Evolutionary conservation across 2,113 vertebrate genomes (phyloP).

Genomic region (Sphaerodactylus townsendi): DNA sequence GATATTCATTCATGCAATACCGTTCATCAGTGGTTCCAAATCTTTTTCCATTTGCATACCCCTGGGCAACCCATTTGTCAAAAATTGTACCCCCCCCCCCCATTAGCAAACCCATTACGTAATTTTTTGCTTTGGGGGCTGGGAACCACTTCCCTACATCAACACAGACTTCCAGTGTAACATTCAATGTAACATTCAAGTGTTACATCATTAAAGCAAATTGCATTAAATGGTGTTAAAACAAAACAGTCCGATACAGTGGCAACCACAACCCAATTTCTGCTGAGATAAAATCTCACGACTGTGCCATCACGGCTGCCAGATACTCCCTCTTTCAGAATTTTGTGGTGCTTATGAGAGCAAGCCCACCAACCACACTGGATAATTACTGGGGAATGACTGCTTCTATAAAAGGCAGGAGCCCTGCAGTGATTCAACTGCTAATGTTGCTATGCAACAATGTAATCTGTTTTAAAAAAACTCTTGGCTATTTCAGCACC

Average conservation of each 20-base stretch:
- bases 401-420: slow-evolving; percentile 36
- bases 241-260: not conserved
- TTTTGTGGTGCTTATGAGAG: not conserved
- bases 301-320: not conserved
- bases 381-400: slow-evolving; percentile 17
- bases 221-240: not conserved
- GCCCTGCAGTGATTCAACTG: slow-evolving; percentile 32
- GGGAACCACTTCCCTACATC: too few relatives aligned
- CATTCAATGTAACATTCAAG: too few relatives aligned
- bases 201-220: too few relatives aligned
- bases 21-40: too few relatives aligned
- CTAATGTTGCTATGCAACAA: slow-evolving; percentile 64
- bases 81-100: too few relatives aligned
- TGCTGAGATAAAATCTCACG: too few relatives aligned
- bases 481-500: slow-evolving; percentile 27
- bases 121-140: too few relatives aligned
- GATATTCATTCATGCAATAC: too few relatives aligned
- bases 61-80: too few relatives aligned
- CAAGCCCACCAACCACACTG: not conserved
- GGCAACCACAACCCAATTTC: not conserved
- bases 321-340: not conserved
- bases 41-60: too few relatives aligned
- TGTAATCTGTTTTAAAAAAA: slow-evolving; percentile 39
- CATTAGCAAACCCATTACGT: too few relatives aligned
- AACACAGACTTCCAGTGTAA: too few relatives aligned